A percentile compares a stretch with the other conserved stretches of the same genome.
These are phyloP conservation scores for Lasioglossum malachurum DNA, from an alignment of 2,888 invertebrate genomes.

Conservation along the genomic window DNA sequence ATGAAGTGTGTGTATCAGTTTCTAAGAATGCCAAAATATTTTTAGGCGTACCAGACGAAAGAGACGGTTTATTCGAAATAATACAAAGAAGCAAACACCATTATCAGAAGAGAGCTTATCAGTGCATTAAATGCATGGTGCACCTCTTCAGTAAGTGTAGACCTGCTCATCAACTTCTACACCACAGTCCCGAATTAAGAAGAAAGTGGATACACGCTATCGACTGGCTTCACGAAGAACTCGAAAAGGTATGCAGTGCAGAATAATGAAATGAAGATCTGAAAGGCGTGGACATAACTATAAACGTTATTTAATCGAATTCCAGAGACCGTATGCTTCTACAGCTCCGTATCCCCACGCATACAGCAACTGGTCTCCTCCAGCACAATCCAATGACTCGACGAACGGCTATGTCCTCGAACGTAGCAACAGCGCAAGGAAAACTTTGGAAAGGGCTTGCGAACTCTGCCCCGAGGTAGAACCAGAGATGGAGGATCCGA, in stretches of 20 bases:
- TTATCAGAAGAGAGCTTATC: slow-evolving; percentile 98
- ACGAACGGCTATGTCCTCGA: slow-evolving; percentile 98
- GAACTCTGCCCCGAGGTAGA: slow-evolving; percentile 91
- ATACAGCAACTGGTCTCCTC: slow-evolving; percentile 96
- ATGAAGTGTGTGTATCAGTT: neutral
- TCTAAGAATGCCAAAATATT: slow-evolving; percentile 33
- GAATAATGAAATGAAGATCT: neutral
- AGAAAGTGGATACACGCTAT: slow-evolving; percentile 96
- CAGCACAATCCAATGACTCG: slow-evolving; percentile 97
- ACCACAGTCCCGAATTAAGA: slow-evolving; percentile 91
- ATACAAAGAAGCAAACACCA: slow-evolving; percentile 96
- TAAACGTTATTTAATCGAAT: neutral
- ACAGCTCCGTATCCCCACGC: slow-evolving; percentile 93
- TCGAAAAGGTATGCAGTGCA: slow-evolving; percentile 89
- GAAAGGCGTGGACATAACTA: neutral
- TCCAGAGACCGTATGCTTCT: slow-evolving; percentile 86
- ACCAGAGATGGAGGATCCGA: slow-evolving; percentile 75
- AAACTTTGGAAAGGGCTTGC: slow-evolving; percentile 92
- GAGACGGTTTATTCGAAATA: slow-evolving; percentile 97
- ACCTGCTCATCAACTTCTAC: slow-evolving; percentile 92
- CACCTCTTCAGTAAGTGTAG: slow-evolving; percentile 94
- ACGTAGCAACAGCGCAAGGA: slow-evolving; percentile 96
- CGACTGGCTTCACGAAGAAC: slow-evolving; percentile 97
- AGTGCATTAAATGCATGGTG: slow-evolving; percentile 98
- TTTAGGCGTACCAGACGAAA: slow-evolving; percentile 90